A percentile compares a stretch with the other conserved stretches of the same genome.
These are phyloP conservation scores for Ageneiosus marmoratus DNA, from an alignment of 2,113 vertebrate genomes.

Conservation along the genomic window DNA sequence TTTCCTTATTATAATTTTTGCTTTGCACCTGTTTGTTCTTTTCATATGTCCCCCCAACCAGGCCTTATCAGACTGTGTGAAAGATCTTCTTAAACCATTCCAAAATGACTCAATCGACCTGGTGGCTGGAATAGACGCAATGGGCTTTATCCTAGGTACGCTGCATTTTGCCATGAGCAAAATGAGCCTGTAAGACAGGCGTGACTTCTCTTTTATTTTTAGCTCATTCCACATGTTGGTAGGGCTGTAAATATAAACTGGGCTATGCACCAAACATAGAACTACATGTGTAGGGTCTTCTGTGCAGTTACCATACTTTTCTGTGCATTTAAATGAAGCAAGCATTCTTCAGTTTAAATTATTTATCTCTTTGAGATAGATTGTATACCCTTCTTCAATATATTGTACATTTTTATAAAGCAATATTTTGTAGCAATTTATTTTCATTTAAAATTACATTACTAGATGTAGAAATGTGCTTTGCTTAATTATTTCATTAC, in stretches of 20 bases:
- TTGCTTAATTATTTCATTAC: background rate
- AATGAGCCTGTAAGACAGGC: background rate
- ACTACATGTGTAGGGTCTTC: background rate
- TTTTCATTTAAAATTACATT: background rate
- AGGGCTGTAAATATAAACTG: conserved; percentile 51
- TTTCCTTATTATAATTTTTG: background rate
- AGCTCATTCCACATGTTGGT: conserved; percentile 28
- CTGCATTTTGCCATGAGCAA: background rate
- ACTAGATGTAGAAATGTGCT: background rate
- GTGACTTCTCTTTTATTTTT: conserved; percentile 54
- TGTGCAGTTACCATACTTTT: background rate
- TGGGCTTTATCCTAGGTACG: conserved; percentile 89
- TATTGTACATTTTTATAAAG: background rate
- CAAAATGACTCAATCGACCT: conserved; percentile 75
- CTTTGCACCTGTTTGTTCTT: conserved; percentile 48
- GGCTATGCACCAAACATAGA: conserved; percentile 61
- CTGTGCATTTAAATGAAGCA: background rate
- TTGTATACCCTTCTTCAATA: background rate
- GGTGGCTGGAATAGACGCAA: conserved; percentile 85
- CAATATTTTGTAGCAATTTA: background rate
- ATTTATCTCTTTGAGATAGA: background rate
- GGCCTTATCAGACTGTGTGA: conserved; percentile 80
- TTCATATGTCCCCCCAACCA: conserved; percentile 51
- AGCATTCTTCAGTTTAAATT: background rate
- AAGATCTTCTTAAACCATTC: conserved; percentile 82